These are phyloP conservation scores for Scaeva pyrastri DNA, from an alignment of 2,888 invertebrate species.

Conservation along the genomic window DNA sequence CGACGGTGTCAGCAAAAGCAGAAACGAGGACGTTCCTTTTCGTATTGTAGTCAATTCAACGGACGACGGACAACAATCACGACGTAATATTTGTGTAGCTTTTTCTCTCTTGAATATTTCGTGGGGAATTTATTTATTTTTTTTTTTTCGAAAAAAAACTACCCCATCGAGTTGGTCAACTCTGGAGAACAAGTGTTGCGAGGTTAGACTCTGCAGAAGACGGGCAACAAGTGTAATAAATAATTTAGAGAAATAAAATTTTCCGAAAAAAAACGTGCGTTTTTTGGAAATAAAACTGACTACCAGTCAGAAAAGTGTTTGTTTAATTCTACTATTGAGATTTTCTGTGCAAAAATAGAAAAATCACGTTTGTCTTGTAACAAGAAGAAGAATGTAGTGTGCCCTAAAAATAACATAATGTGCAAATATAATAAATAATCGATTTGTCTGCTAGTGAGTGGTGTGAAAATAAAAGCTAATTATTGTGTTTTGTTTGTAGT, in stretches of 20 bases:
- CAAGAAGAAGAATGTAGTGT: background rate
- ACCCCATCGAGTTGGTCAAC: slow-evolving; percentile 17
- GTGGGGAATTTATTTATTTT: slow-evolving; percentile 17
- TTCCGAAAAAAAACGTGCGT: slow-evolving; percentile 1
- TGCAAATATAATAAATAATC: slow-evolving; percentile 8
- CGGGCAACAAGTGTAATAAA: slow-evolving; percentile 43
- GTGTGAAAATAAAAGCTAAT: slow-evolving; percentile 1
- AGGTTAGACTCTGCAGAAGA: background rate
- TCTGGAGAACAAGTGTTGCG: slow-evolving; percentile 61
- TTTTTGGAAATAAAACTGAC: background rate
- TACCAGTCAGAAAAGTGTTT: background rate
- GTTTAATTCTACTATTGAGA: background rate
- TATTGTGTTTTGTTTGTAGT: background rate
- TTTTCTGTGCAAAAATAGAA: background rate
- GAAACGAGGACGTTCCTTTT: slow-evolving; percentile 60
- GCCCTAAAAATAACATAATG: background rate
- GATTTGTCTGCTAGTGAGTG: background rate
- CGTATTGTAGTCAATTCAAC: slow-evolving; percentile 18
- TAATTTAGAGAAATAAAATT: slow-evolving; percentile 3
- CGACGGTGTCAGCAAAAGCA: slow-evolving; percentile 22
- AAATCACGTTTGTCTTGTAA: slow-evolving; percentile 4
- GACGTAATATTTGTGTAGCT: slow-evolving; percentile 44
- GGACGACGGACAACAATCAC: slow-evolving; percentile 36
- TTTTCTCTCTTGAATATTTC: background rate
- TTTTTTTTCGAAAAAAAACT: too few relatives aligned